A percentile compares a stretch with the other conserved stretches of the same genome.
phyloP scores from a whole-genome alignment of 1,140 invertebrate genomes.

The Drosophila ercepeae region DNA sequence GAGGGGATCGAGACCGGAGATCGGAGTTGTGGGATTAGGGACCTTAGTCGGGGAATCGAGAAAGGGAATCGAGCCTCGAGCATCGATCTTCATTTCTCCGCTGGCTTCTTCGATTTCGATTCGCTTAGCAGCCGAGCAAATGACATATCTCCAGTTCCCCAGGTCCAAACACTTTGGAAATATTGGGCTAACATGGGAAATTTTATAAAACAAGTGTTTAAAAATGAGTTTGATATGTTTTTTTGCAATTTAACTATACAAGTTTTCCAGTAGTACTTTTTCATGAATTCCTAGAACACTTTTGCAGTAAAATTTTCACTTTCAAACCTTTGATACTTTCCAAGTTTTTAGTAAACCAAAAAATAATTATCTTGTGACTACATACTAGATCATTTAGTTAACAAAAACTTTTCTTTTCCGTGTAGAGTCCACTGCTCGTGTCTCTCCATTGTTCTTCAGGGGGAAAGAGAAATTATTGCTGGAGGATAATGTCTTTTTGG shows the following conservation, averaged over 20 bases:
- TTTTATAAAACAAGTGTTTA: constrained; percentile 2
- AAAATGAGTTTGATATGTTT: background rate
- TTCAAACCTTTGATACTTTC: too few species aligned
- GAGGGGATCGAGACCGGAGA: background rate
- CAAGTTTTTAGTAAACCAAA: too few species aligned
- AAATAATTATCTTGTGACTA: too few species aligned
- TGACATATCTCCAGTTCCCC: constrained; percentile 65
- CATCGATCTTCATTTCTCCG: constrained; percentile 73
- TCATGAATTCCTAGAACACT: too few species aligned
- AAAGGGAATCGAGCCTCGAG: constrained; percentile 16
- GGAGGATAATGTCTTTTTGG: constrained; percentile 58
- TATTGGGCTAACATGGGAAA: background rate
- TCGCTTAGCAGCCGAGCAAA: constrained; percentile 56
- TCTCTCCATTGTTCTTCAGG: constrained; percentile 39
- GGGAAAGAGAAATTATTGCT: constrained; percentile 66
- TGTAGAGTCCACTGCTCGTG: constrained; percentile 32
- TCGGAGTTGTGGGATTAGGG: background rate
- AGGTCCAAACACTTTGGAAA: constrained; percentile 16
- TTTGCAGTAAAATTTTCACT: too few species aligned
- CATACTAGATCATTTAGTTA: too few species aligned
- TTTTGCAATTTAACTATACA: too few species aligned
- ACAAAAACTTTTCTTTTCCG: constrained; percentile 8
- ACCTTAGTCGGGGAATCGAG: background rate
- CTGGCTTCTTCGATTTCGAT: constrained; percentile 62
- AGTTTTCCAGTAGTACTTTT: background rate